Evolutionary conservation across 2,113 vertebrate genomes (phyloP).

Genomic region (Atrichornis clamosus): DNA sequence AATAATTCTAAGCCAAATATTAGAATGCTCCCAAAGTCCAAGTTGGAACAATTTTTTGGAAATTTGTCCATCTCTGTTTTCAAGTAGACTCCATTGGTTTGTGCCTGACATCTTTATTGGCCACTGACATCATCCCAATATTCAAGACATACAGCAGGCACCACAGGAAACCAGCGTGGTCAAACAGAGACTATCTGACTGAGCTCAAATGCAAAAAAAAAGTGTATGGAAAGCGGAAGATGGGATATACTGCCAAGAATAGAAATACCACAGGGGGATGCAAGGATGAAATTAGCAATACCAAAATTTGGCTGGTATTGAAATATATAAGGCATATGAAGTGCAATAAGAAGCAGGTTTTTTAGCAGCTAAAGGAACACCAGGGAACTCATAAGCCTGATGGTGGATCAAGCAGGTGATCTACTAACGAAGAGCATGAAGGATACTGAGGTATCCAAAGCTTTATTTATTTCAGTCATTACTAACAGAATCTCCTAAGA

Average conservation of each 20-base stretch:
- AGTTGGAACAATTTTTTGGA: fast-evolving
- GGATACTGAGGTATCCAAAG: neutral
- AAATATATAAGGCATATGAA: neutral
- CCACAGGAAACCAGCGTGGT: neutral
- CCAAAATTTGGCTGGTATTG: neutral
- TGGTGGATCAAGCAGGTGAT: neutral
- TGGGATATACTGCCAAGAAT: neutral
- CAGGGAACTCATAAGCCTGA: neutral
- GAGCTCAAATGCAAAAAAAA: neutral
- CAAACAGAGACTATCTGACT: neutral
- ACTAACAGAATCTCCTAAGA: neutral
- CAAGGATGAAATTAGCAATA: neutral
- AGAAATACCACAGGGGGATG: neutral
- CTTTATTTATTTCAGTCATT: neutral
- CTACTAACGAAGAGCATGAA: neutral
- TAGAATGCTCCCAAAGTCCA: neutral
- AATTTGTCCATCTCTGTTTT: neutral
- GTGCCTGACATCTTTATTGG: neutral
- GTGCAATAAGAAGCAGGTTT: neutral
- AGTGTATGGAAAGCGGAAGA: neutral
- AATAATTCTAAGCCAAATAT: neutral
- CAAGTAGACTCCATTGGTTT: neutral
- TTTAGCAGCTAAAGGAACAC: neutral
- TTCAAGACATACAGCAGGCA: neutral
- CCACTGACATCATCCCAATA: neutral